These are phyloP conservation scores for Drosophila meridionalis DNA, from an alignment of 2,888 invertebrate genomes.

Conservation along the genomic window DNA sequence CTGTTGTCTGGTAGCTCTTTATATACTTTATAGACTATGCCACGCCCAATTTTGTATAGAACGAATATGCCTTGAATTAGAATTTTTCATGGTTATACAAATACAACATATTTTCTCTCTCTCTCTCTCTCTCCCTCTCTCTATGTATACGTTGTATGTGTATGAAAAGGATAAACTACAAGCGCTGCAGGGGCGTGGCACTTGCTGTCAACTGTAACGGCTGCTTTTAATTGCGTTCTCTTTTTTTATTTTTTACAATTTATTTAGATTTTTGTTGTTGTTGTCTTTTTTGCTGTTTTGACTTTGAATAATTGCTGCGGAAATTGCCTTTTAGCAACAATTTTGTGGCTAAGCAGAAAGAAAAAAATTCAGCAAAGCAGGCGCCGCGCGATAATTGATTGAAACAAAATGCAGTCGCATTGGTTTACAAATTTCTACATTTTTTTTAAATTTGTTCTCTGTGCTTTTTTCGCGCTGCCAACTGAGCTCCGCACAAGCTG, in stretches of 20 bases:
- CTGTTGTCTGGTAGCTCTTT: no score
- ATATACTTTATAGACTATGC: no score
- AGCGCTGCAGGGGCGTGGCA: slow-evolving; percentile 21
- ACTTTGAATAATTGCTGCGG: slow-evolving; percentile 72
- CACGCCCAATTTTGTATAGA: background rate
- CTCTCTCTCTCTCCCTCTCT: background rate
- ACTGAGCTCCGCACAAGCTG: slow-evolving; percentile 24
- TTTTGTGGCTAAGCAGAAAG: slow-evolving; percentile 54
- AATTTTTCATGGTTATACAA: background rate
- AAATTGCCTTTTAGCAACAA: slow-evolving; percentile 71
- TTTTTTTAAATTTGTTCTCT: slow-evolving; percentile 10
- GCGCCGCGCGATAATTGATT: slow-evolving; percentile 62
- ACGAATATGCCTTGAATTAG: background rate
- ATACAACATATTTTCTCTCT: background rate
- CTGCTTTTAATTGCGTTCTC: slow-evolving; percentile 55
- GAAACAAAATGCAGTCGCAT: slow-evolving; percentile 57
- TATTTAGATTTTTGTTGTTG: slow-evolving; percentile 9
- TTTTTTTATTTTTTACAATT: slow-evolving; percentile 5
- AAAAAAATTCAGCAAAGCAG: slow-evolving; percentile 3
- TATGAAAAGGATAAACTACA: slow-evolving; percentile 8
- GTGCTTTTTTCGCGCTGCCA: slow-evolving; percentile 18
- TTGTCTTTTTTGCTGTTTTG: slow-evolving; percentile 21
- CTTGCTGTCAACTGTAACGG: slow-evolving; percentile 32
- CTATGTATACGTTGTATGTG: slow-evolving; percentile 12
- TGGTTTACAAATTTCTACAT: slow-evolving; percentile 44